These are phyloP conservation scores for Drosophila robusta DNA, from an alignment of 2,888 invertebrate species.

Conservation along the genomic window DNA sequence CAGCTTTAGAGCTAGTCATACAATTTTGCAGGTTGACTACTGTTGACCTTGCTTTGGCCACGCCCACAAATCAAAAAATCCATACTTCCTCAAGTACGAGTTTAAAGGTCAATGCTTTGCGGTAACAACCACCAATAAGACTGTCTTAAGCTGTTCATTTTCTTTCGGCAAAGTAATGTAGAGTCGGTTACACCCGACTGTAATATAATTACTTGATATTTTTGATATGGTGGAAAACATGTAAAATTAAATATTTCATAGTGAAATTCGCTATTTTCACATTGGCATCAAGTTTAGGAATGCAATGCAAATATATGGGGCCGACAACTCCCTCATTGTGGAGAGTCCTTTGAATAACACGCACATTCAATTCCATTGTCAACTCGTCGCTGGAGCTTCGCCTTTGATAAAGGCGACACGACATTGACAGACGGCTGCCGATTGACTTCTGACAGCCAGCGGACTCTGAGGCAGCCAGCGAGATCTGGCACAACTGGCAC, in stretches of 20 bases:
- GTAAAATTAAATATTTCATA: background rate
- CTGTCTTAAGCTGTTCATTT: no score
- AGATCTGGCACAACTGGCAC: constrained; percentile 1
- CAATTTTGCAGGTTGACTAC: no score
- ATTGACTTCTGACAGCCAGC: constrained; percentile 78
- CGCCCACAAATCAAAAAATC: no score
- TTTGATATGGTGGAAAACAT: no score
- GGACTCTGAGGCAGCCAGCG: constrained; percentile 22
- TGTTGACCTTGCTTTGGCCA: no score
- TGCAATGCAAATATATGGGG: constrained; percentile 60
- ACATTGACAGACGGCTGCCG: constrained; percentile 78
- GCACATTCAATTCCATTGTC: constrained; percentile 69
- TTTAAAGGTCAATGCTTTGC: no score
- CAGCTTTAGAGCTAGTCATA: no score
- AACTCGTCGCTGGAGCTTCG: constrained; percentile 41
- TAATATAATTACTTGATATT: no score
- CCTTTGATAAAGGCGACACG: constrained; percentile 81
- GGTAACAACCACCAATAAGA: no score
- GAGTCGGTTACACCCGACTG: no score
- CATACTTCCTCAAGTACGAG: no score
- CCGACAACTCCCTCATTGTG: constrained; percentile 33
- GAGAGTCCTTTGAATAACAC: constrained; percentile 49
- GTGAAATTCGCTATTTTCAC: background rate
- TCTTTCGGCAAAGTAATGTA: no score
- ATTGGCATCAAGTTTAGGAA: constrained; percentile 67